Evolutionary conservation across 2,113 vertebrate genomes (phyloP).

Genomic region (Dicaeum eximium): DNA sequence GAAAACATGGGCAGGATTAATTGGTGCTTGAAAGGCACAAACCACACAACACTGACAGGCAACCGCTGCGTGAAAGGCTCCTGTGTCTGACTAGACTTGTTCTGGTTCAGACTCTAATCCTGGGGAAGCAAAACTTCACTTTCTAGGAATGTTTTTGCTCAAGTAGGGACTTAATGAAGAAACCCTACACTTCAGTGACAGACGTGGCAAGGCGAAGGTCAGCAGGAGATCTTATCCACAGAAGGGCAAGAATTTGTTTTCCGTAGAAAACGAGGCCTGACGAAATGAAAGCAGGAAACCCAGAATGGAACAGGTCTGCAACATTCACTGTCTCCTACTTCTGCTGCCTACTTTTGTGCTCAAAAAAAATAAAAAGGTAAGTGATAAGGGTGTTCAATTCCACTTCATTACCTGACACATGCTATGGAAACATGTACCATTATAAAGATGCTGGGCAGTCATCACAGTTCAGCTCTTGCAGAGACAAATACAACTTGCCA

Average conservation of each 20-base stretch:
- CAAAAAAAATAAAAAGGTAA: neutral
- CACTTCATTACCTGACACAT: neutral
- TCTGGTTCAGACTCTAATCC: constrained; percentile 40
- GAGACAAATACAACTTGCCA: neutral
- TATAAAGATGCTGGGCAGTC: neutral
- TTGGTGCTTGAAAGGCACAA: neutral
- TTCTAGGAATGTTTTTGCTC: constrained; percentile 42
- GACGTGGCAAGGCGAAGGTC: neutral
- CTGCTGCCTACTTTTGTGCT: neutral
- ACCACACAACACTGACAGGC: neutral
- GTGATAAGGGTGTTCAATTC: neutral
- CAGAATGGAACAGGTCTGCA: neutral
- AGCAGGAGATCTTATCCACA: neutral
- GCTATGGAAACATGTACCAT: neutral
- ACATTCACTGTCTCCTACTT: neutral
- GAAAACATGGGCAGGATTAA: neutral
- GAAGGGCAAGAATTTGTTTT: neutral
- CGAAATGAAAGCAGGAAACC: neutral
- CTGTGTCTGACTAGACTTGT: neutral
- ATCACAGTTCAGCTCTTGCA: neutral
- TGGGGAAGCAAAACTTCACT: constrained; percentile 29
- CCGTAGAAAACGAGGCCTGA: neutral
- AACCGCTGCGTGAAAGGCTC: neutral
- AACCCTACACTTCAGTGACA: constrained; percentile 10
- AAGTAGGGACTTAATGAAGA: constrained; percentile 29